Evolutionary conservation across 2,797 vertebrate species (phyloP), one percentile per base, ranked within the genome.

Genomic region (Etheostoma nigrum): DNA sequence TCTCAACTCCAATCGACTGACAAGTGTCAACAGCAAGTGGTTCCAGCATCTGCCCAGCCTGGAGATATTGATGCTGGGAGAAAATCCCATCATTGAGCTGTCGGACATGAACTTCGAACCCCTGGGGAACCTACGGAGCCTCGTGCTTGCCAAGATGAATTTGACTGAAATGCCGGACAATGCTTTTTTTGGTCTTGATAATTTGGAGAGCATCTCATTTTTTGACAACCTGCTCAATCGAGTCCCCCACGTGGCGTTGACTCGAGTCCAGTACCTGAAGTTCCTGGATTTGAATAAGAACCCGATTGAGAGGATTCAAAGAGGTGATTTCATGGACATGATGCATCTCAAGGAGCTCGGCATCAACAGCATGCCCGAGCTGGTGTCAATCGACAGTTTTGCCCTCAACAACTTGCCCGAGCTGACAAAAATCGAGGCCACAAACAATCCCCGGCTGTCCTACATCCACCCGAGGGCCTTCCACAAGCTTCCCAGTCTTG

Each of bases 281-380:
- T 99, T 99, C 92, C 90, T 99, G 88, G 97, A 99, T 91, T 91
- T 99, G 85, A 99, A 99, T 85, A 98, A 98, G 87, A 99, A 99
- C 85, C 97, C 97, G 14, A 97, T 99, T 77, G 95, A 96, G 49
- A 95, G 96, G 91, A 97, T 99, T 94, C 94, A 94, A 85, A 95
- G 81, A 84, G 97, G 97, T 0, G 97, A 99, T 89, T 98, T 99
- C 75, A 94, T 95, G 84, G 97, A 97, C 73, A 97, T 99, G 97
- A 84, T 96, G 48, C 97, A 98, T 79, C 93, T 99, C 16, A 98
- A 98, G 84, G 97, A 99, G 89, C 83, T 99, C 44, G 97, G 97
- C 45, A 96, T 99, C 84, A 99, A 97, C 88, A 98, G 97, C 81
- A 99, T 99, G 97, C 97, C 97, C 2, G 95, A 98, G 77, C 89